A percentile compares a stretch with the other conserved stretches of the same genome.
Evolutionary conservation across 2,113 vertebrate genomes (phyloP).

Genomic region (Pituophis catenifer): DNA sequence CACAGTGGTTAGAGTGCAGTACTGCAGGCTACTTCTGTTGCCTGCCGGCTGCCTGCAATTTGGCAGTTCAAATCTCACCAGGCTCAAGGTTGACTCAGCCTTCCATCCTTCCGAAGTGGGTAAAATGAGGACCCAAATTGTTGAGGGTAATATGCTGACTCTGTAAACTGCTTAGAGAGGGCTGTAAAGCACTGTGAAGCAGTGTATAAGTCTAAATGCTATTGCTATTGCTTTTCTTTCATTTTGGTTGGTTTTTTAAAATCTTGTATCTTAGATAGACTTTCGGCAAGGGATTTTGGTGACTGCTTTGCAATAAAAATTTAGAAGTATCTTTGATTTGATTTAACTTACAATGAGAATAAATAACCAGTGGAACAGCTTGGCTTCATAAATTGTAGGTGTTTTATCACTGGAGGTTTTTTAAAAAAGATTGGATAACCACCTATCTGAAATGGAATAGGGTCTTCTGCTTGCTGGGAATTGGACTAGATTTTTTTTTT

Average conservation of each 20-base stretch:
- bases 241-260: not conserved
- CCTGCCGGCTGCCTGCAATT: too few relatives aligned
- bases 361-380: not conserved
- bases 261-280: not conserved
- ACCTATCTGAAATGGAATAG: not conserved
- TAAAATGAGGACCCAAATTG: too few relatives aligned
- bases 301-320: not conserved
- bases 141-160: too few relatives aligned
- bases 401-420: not conserved
- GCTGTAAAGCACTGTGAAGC: too few relatives aligned
- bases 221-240: not conserved
- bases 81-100: too few relatives aligned
- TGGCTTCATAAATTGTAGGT: not conserved
- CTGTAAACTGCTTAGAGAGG: too few relatives aligned
- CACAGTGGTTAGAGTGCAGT: too few relatives aligned
- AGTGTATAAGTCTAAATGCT: too few relatives aligned
- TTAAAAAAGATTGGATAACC: not conserved
- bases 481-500: not conserved
- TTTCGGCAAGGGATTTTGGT: not conserved
- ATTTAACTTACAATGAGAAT: not conserved
- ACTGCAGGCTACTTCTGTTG: too few relatives aligned
- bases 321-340: not conserved
- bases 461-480: not conserved
- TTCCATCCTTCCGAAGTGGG: too few relatives aligned
- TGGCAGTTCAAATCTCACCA: too few relatives aligned